These are phyloP conservation scores for Herminia tarsipennalis DNA, from an alignment of 2,888 invertebrate species.

Conservation along the genomic window DNA sequence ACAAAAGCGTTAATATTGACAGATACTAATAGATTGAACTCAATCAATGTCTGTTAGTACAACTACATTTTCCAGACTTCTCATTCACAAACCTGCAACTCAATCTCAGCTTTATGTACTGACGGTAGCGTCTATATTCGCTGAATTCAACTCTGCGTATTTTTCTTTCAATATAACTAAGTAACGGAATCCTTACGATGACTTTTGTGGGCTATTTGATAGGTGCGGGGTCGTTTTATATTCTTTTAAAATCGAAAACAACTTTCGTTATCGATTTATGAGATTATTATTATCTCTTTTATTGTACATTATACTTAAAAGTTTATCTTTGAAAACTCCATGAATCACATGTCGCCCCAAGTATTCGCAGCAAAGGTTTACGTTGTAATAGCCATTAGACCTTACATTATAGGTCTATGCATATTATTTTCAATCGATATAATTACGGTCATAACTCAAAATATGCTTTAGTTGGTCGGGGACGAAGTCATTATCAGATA, in stretches of 20 bases:
- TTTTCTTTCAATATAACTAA: conserved; percentile 12
- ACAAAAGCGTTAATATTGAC: conserved; percentile 19
- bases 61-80: conserved; percentile 35
- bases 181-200: conserved; percentile 17
- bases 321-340: too few species aligned
- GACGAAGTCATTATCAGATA: conserved; percentile 62
- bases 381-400: conserved; percentile 2
- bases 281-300: not conserved
- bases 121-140: conserved; percentile 4
- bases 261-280: conserved; percentile 5
- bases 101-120: conserved; percentile 6
- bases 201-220: conserved; percentile 24
- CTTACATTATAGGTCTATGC: conserved; percentile 5
- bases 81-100: not conserved
- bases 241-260: conserved; percentile 13
- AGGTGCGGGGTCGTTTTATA: conserved; percentile 13
- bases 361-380: too few species aligned
- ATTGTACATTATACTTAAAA: too few species aligned
- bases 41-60: conserved; percentile 28
- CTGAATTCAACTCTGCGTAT: not conserved
- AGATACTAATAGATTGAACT: conserved; percentile 25
- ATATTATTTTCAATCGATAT: conserved; percentile 31
- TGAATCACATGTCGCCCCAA: too few species aligned
- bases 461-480: conserved; percentile 36
- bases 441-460: conserved; percentile 38